Conservation (phyloP, 2,113 vertebrate species). For the Cheirogaleus medius region DNA sequence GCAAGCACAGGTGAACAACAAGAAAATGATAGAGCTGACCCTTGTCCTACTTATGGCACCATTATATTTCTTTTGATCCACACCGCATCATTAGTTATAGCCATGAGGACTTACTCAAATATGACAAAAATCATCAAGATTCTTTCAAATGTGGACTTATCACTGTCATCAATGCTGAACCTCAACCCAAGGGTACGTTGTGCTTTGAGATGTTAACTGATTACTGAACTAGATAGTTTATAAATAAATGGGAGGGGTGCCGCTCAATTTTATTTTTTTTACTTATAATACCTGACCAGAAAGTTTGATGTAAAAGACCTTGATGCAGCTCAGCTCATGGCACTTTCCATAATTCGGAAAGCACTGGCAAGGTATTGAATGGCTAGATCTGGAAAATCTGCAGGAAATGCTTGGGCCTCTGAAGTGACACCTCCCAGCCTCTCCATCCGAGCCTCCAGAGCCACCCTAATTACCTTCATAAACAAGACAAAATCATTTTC, state of each 20-base stretch:
- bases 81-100: not conserved
- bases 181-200: not conserved
- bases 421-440: not conserved
- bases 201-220: not conserved
- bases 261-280: not conserved
- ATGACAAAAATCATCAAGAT: not conserved
- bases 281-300: not conserved
- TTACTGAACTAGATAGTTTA: not conserved
- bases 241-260: not conserved
- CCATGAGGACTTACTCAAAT: not conserved
- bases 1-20: not conserved
- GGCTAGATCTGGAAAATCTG: not conserved
- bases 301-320: not conserved
- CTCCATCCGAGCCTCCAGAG: not conserved
- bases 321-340: not conserved
- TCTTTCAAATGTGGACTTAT: not conserved
- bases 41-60: too few species aligned
- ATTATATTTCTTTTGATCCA: not conserved
- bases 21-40: not conserved
- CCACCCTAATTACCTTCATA: constrained; percentile 46
- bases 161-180: not conserved
- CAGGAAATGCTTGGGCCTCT: not conserved
- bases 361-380: not conserved
- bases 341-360: not conserved
- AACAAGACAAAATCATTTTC: constrained; percentile 69